These are phyloP conservation scores for Lacerta bilineata DNA, from an alignment of 2,797 vertebrate genomes.

Conservation along the genomic window DNA sequence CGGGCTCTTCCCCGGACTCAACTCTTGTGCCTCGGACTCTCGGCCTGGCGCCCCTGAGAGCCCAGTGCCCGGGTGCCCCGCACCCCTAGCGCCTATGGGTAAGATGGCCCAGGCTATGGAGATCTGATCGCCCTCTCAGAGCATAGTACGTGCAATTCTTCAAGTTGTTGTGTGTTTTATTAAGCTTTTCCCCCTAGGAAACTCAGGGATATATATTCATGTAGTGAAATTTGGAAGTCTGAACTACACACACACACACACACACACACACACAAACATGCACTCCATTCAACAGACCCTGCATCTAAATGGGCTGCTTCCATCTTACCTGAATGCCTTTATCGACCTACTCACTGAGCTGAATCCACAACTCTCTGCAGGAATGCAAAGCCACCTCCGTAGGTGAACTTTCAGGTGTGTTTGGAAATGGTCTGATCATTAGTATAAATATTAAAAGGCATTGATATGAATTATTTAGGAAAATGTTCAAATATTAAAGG, in stretches of 20 bases:
- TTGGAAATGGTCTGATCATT: conserved; percentile 6
- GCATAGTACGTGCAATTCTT: too few relatives aligned
- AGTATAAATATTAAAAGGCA: conserved; percentile 28
- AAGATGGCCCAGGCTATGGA: too few relatives aligned
- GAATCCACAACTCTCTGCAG: background rate
- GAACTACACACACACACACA: background rate
- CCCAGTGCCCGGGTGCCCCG: too few relatives aligned
- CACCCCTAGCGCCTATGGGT: too few relatives aligned
- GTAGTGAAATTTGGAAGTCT: background rate
- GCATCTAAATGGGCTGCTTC: background rate
- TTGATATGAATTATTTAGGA: conserved; percentile 25
- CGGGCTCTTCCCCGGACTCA: too few relatives aligned
- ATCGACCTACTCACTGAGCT: background rate
- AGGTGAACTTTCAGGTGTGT: background rate
- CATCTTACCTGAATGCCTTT: background rate
- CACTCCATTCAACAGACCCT: background rate
- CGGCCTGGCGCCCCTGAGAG: too few relatives aligned
- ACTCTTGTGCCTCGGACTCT: too few relatives aligned
- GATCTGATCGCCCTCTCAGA: too few relatives aligned
- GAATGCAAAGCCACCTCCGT: background rate
- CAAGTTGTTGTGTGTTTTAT: too few relatives aligned
- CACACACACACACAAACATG: background rate
- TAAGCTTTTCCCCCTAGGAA: background rate
- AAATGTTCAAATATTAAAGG: conserved; percentile 30
- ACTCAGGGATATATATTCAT: background rate